These are phyloP conservation scores for Pristionchus arcanus DNA, from an alignment of 2,888 invertebrate species.

Conservation along the genomic window DNA sequence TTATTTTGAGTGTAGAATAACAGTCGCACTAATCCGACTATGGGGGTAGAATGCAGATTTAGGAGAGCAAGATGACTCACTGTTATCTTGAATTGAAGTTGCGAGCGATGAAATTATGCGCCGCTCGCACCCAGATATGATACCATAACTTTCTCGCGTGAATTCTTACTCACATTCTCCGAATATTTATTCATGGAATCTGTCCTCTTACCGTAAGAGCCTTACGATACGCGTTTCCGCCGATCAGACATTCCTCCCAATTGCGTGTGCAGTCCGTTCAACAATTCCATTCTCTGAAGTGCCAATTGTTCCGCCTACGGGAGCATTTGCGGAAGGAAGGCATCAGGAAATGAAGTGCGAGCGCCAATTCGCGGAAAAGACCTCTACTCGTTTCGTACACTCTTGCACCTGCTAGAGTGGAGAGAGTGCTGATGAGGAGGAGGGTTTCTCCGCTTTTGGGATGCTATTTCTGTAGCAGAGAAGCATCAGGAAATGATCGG, in stretches of 20 bases:
- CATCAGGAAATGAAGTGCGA: not conserved
- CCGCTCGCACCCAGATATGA: not conserved
- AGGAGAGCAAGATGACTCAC: not conserved
- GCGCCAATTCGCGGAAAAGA: not conserved
- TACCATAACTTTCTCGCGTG: not conserved
- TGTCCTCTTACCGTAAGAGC: not conserved
- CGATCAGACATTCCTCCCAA: not conserved
- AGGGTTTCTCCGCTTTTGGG: too few species aligned
- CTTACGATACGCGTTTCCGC: not conserved
- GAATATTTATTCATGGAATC: not conserved
- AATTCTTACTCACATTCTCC: not conserved
- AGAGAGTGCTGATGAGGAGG: not conserved
- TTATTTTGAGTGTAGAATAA: not conserved
- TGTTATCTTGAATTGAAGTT: not conserved
- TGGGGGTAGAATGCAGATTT: not conserved
- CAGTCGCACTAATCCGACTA: not conserved
- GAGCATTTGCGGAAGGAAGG: not conserved
- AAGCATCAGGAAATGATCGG: not conserved
- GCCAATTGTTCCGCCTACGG: conserved; percentile 13
- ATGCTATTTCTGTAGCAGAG: not conserved
- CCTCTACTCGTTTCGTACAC: not conserved
- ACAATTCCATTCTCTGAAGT: not conserved
- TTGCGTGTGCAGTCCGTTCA: not conserved
- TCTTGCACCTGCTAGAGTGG: not conserved
- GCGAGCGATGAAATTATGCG: not conserved